Evolutionary conservation across 2,797 vertebrate genomes (phyloP).

Genomic region (Lepidocolaptes lacrymiger): DNA sequence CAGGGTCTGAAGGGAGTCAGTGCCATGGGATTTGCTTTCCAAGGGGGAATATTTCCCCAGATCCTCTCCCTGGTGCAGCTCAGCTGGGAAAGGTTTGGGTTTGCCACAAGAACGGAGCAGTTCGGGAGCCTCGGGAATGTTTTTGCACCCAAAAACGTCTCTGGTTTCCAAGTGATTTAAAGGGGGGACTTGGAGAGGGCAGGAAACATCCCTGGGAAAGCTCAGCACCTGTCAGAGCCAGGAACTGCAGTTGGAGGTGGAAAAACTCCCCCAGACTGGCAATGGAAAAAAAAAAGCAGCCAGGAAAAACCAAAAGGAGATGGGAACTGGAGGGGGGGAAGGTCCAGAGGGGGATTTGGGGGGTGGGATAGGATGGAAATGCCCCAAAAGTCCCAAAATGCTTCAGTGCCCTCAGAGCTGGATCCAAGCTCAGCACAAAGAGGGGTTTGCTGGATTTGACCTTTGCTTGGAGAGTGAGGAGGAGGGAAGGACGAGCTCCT

Average conservation of each 20-base stretch:
- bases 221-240: neutral
- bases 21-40: neutral
- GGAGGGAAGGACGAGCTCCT: neutral
- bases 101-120: neutral
- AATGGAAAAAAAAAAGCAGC: neutral
- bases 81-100: neutral
- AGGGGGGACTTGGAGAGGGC: neutral
- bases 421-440: neutral
- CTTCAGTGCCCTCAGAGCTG: neutral
- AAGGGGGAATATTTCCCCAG: neutral
- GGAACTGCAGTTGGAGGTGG: accelerated
- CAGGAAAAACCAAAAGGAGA: neutral
- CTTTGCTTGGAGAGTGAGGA: accelerated
- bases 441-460: neutral
- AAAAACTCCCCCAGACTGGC: neutral
- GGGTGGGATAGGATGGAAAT: neutral
- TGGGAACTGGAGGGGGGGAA: neutral
- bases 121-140: neutral
- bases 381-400: neutral
- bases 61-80: neutral
- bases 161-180: neutral
- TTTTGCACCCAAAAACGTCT: neutral
- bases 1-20: neutral
- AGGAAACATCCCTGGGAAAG: neutral
- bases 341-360: neutral